Evolutionary conservation across 1,140 invertebrate species (phyloP), one percentile per base, ranked within the genome.

Genomic region (Fragariocoptes setiger): DNA sequence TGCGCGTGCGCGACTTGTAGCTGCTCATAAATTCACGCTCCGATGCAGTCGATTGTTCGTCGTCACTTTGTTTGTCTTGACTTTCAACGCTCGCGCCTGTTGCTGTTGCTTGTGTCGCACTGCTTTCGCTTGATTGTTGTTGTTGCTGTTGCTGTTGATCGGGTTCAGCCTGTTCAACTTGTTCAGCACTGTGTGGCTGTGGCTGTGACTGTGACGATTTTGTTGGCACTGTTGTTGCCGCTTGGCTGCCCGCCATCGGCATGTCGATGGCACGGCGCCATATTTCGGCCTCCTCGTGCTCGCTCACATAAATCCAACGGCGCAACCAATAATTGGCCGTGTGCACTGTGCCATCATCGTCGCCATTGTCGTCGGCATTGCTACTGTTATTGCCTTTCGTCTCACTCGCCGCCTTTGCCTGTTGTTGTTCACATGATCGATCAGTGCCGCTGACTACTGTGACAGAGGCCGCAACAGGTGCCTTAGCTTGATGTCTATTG

Each of bases 21-120:
- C 72, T 71, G 53, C 76, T 72, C 41, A 68, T 65, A 54, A 86
- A 86, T 46, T 73, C 73, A 45, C 70, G 70, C 53, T 88, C 80
- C 1, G 76, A 82, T 40, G 73, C 69, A 0, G 79, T 86, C 1
- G 76, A 78, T 38, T 76, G 67, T 5, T 39, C 41, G 8, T 31
- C 25, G 25, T 8, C n/a, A 8, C 8, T 31, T 8, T 31, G 8
- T n/a, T 31, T 31, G 8, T 8, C 8, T n/a, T 8, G 8, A n/a
- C 25, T n/a, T 8, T 8, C 25, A 31, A 31, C 25, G 8, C 8
- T 8, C 8, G n/a, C 8, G 8, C n/a, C 25, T 8, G 8, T n/a
- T 8, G 25, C 8, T 31, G 8, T 31, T 8, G 8, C 8, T 31
- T 31, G 25, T 8, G 25, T 8, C 25, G 8, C 8, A n/a, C 25